A percentile compares a stretch with the other conserved stretches of the same genome.
Evolutionary conservation across 2,113 vertebrate genomes (phyloP).

Genomic region (Nothocercus julius): DNA sequence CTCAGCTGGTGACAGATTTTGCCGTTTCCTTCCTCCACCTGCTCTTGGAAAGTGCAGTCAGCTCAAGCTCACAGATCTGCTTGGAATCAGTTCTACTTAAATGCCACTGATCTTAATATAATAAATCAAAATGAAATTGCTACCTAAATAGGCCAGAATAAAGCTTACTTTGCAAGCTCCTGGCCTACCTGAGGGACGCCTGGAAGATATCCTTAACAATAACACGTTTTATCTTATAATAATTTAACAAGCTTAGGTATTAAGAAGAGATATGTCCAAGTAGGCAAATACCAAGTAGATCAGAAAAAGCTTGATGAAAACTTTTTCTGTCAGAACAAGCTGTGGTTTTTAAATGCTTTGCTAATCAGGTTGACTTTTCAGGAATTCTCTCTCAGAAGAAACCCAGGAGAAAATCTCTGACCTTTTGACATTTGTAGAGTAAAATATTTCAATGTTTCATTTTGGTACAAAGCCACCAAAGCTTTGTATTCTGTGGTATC

Average conservation of each 20-base stretch:
- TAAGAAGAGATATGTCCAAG: background rate
- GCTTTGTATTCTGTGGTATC: background rate
- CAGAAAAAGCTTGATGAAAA: background rate
- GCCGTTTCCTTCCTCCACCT: conserved; percentile 2
- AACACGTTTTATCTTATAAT: background rate
- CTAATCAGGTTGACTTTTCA: background rate
- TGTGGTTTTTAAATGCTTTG: background rate
- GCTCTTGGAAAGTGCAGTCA: background rate
- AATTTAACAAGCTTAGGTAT: background rate
- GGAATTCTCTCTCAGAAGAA: background rate
- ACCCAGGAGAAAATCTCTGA: background rate
- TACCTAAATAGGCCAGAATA: background rate
- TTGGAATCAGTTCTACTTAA: background rate
- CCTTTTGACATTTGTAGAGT: background rate
- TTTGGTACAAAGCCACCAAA: background rate
- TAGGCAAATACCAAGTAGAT: background rate
- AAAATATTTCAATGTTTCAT: conserved; percentile 2
- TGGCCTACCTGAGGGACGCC: background rate
- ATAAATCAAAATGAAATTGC: conserved; percentile 11
- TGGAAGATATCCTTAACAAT: background rate
- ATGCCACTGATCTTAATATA: background rate
- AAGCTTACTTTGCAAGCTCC: background rate
- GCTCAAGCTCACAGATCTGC: background rate
- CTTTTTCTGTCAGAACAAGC: background rate
- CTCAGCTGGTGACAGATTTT: background rate